Percentiles rank a stretch among this genome's conserved stretches.
These are phyloP conservation scores for Mus minutoides DNA, from an alignment of 2,797 vertebrate genomes.

Conservation along the genomic window DNA sequence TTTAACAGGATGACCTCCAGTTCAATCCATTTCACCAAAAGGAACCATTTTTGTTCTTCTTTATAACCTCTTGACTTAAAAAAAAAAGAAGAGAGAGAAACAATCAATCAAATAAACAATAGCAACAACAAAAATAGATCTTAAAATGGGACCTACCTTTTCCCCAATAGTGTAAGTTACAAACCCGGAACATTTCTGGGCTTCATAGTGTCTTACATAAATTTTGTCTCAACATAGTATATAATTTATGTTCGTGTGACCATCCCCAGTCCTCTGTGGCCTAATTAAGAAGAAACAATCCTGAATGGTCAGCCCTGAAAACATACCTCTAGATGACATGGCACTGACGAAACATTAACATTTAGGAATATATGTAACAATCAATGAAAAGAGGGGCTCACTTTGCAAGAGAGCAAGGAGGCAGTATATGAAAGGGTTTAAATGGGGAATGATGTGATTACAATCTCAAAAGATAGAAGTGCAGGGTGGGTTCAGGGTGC, in stretches of 20 bases:
- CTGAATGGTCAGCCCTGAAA: no score
- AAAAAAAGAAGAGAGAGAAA: neutral
- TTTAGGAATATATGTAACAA: neutral
- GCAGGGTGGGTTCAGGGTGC: fast-evolving
- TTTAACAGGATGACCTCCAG: neutral
- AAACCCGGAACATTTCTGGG: neutral
- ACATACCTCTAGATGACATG: no score
- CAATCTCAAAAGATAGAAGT: neutral
- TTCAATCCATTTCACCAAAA: neutral
- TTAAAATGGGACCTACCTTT: neutral
- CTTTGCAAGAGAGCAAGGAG: neutral
- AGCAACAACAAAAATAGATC: neutral
- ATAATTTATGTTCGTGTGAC: neutral
- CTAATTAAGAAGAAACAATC: neutral
- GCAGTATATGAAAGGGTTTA: neutral
- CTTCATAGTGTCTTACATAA: neutral
- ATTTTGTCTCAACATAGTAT: neutral
- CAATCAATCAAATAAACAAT: no score
- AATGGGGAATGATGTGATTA: neutral
- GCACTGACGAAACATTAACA: neutral
- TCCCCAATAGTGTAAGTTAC: neutral
- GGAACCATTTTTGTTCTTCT: neutral
- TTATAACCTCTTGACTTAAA: neutral
- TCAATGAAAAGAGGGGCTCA: neutral
- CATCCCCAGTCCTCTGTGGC: neutral